A percentile compares a stretch with the other conserved stretches of the same genome.
These are phyloP conservation scores for Neoseiulus cucumeris DNA, from an alignment of 1,140 invertebrate genomes.

Conservation along the genomic window DNA sequence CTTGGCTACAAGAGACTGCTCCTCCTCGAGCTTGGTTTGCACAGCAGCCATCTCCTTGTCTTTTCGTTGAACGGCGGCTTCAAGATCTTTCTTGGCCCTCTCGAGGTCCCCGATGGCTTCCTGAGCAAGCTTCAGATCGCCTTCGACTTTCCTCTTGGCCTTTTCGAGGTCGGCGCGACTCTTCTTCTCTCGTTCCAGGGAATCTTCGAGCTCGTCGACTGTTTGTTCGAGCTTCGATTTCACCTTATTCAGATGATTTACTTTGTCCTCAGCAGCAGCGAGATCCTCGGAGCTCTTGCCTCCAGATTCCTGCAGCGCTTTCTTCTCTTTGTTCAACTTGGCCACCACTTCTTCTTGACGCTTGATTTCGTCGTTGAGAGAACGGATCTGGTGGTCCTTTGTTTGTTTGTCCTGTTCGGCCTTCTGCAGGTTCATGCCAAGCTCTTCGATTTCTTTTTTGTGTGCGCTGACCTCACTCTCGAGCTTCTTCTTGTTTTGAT, in stretches of 20 bases:
- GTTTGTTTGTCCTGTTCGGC: slow-evolving; percentile 36
- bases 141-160: slow-evolving; percentile 23
- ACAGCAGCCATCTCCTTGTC: slow-evolving; percentile 11
- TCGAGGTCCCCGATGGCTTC: slow-evolving; percentile 34
- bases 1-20: slow-evolving; percentile 33
- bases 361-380: slow-evolving; percentile 33
- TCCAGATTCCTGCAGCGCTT: slow-evolving; percentile 32
- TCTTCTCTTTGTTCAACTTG: slow-evolving; percentile 37
- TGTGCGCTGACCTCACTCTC: slow-evolving; percentile 18
- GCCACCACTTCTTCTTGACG: slow-evolving; percentile 36
- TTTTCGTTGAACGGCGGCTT: not conserved
- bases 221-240: slow-evolving; percentile 36
- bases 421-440: slow-evolving; percentile 26
- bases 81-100: not conserved
- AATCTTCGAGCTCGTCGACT: slow-evolving; percentile 35
- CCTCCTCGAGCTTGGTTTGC: slow-evolving; percentile 11
- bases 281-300: slow-evolving; percentile 33
- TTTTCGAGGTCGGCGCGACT: slow-evolving; percentile 36
- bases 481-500: slow-evolving; percentile 22
- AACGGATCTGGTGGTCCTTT: slow-evolving; percentile 37
- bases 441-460: slow-evolving; percentile 24
- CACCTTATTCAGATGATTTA: slow-evolving; percentile 38
- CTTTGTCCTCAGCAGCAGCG: slow-evolving; percentile 38
- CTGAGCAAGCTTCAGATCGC: slow-evolving; percentile 33
- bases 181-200: slow-evolving; percentile 36